Evolutionary conservation across 30 jellyfish, hydroid and myxozoan species (phyloP).

Genomic region (Aurelia sp.): DNA sequence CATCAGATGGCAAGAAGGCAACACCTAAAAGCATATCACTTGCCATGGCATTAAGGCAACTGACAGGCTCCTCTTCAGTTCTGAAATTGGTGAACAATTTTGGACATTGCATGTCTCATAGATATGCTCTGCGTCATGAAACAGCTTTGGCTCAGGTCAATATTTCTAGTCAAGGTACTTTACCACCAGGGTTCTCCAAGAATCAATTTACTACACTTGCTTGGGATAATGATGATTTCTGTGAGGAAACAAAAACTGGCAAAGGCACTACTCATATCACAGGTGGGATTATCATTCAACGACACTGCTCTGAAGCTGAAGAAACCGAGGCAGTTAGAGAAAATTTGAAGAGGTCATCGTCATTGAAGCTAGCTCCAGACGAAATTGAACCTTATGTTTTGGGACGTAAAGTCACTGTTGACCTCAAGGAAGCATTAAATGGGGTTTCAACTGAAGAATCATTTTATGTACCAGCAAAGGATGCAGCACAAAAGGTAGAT

Average conservation of each 20-base stretch:
- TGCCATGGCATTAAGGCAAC: constrained; percentile 64
- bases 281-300: constrained; percentile 35
- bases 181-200: constrained; percentile 34
- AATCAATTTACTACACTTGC: constrained; percentile 27
- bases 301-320: background rate
- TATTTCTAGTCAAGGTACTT: constrained; percentile 11
- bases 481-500: constrained; percentile 14
- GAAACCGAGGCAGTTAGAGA: constrained; percentile 9
- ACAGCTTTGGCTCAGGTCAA: constrained; percentile 63
- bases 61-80: constrained; percentile 42
- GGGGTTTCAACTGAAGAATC: background rate
- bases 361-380: constrained; percentile 17
- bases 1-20: constrained; percentile 41
- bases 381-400: constrained; percentile 20
- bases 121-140: constrained; percentile 19
- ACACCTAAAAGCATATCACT: constrained; percentile 56
- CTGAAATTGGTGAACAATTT: constrained; percentile 28
- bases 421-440: constrained; percentile 31
- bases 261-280: constrained; percentile 52
- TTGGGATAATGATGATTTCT: constrained; percentile 62
- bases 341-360: constrained; percentile 16
- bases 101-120: constrained; percentile 48
- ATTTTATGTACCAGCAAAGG: background rate
- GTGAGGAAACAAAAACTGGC: constrained; percentile 54
- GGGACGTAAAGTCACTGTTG: constrained; percentile 21